phyloP scores from a whole-genome alignment of 2,797 vertebrate species.

The Xerus rutilus region DNA sequence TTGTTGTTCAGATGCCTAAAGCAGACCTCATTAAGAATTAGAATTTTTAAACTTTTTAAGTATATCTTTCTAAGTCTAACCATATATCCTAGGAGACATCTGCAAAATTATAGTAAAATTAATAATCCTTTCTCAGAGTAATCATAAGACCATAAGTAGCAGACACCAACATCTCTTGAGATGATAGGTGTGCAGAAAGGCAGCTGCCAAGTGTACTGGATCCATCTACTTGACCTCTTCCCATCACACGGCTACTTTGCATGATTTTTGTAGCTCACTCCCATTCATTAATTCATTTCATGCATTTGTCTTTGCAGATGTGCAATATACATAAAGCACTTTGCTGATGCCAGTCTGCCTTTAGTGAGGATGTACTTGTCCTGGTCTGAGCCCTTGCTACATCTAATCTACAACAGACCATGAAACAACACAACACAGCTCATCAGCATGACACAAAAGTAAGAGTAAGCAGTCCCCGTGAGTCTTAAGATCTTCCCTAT shows the following conservation, averaged over 20 bases:
- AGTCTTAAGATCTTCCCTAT: background rate
- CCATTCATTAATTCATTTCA: background rate
- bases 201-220: no score
- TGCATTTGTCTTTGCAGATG: background rate
- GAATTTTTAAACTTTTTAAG: background rate
- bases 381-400: background rate
- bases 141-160: background rate
- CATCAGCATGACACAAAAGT: background rate
- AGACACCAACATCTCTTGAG: background rate
- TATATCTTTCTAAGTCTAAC: background rate
- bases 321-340: background rate
- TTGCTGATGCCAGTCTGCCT: background rate
- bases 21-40: background rate
- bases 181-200: background rate
- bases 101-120: slow-evolving; percentile 28
- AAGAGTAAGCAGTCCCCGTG: background rate
- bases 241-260: background rate
- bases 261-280: background rate
- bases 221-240: background rate
- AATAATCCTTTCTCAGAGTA: background rate
- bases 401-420: background rate
- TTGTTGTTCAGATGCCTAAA: background rate
- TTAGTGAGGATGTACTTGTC: background rate
- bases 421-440: background rate
- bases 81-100: background rate